Evolutionary conservation across 2,888 invertebrate genomes (phyloP), one percentile per base, ranked within the genome.

Genomic region (Cheilosia grossa): DNA sequence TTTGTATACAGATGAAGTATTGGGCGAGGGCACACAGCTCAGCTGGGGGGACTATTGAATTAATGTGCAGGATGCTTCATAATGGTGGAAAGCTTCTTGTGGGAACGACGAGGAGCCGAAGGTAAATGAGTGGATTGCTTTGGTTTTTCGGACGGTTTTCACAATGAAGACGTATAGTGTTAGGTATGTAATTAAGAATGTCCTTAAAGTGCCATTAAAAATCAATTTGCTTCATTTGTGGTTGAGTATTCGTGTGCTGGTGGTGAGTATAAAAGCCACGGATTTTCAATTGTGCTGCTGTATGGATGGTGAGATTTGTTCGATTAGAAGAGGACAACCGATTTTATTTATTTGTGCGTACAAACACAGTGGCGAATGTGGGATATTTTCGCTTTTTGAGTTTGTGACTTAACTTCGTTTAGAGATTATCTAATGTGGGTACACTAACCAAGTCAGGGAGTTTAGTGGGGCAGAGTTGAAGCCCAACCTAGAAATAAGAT

Each of bases 191-290:
- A 77, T 70, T 64, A 82, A 54, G 58, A 82, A 33, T 58, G 82
- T 70, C 69, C 72, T 82, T 72, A 77, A 82, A 78, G 72, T 82
- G 49, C 72, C 66, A 78, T 82, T 82, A 78, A 78, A 77, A 82
- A 82, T 78, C 82, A 82, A 82, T 82, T 82, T 82, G 72, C 70
- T 64, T 27, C 53, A 51, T 37, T 58, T 15, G 24, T 51, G 21
- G 17, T 33, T 24, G 1, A 37, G 19, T 6, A 27, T 27, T 27
- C 6, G 27, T 27, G 6, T 19, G 17, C 44, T 56, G 49, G n/a
- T 42, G 37, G 44, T 21, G 37, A 33, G 44, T 37, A n/a, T n/a
- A 40, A 58, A n/a, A 42, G 40, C 51, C 56, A 63, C 56, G 56
- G 42, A 49, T 40, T 56, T 37, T 44, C 61, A 67, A 56, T 67